Percentiles rank a stretch among this genome's conserved stretches.
phyloP scores from a whole-genome alignment of 1,140 invertebrate genomes.

The Euglossa dilemma region DNA sequence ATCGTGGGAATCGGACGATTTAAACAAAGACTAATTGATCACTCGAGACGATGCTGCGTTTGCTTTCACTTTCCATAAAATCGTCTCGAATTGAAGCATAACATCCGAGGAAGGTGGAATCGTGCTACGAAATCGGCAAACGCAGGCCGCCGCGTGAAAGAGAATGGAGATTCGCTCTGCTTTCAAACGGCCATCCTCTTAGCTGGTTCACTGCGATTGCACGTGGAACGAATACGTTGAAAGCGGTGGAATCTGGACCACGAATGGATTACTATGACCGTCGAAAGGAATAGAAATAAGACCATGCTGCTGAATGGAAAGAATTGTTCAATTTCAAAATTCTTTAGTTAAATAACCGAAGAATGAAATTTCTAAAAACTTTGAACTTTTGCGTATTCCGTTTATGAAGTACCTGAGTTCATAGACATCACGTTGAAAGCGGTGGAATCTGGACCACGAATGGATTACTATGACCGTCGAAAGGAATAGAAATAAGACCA shows the following conservation, averaged over 20 bases:
- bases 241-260: background rate
- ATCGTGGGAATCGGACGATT: conserved; percentile 46
- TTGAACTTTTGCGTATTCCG: no score
- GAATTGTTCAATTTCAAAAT: background rate
- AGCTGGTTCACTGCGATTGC: background rate
- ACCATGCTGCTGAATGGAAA: background rate
- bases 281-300: background rate
- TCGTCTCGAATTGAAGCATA: conserved; percentile 26
- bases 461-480: background rate
- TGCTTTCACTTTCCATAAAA: conserved; percentile 53
- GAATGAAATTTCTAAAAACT: no score
- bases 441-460: background rate
- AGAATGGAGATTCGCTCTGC: conserved; percentile 29
- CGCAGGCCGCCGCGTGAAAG: background rate
- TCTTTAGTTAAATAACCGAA: no score
- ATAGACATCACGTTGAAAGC: conserved; percentile 11
- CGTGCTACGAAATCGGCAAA: background rate
- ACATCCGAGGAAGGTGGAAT: conserved; percentile 4
- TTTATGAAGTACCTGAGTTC: no score
- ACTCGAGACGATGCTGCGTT: conserved; percentile 16
- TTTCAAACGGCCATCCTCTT: background rate
- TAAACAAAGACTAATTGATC: conserved; percentile 50
- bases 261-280: background rate
- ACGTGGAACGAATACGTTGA: background rate
- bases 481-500: background rate